Percentiles rank a stretch among this genome's conserved stretches.
These are phyloP conservation scores for Leptarthrus brevirostris DNA, from an alignment of 2,888 invertebrate genomes.

Conservation along the genomic window DNA sequence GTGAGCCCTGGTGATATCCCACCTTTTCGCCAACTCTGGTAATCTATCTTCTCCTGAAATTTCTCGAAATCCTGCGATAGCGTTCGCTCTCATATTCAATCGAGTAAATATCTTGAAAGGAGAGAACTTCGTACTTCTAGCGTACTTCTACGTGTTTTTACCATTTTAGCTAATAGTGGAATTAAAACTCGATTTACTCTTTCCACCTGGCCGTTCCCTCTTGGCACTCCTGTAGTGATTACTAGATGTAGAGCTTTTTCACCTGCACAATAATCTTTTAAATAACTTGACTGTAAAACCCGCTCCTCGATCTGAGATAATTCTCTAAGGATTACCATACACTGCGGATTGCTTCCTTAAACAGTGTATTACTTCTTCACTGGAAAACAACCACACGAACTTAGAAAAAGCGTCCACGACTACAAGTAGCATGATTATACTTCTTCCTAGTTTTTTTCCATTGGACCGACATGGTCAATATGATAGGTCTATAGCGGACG, in stretches of 20 bases:
- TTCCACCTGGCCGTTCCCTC: conserved; percentile 62
- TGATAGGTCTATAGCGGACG: conserved; percentile 31
- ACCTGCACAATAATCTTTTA: conserved; percentile 58
- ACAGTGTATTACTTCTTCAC: not conserved
- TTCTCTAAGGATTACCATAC: conserved; percentile 55
- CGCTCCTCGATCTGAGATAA: conserved; percentile 62
- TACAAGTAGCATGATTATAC: not conserved
- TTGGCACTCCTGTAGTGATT: conserved; percentile 59
- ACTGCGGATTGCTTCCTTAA: conserved; percentile 13
- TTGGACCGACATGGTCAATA: conserved; percentile 38
- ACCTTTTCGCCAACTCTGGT: conserved; percentile 31
- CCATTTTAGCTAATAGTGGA: conserved; percentile 60
- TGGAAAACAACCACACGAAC: not conserved
- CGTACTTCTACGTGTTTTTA: no score
- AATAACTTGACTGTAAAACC: conserved; percentile 62
- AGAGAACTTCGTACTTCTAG: no score
- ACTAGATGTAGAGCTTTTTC: conserved; percentile 59
- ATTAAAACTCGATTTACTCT: conserved; percentile 60
- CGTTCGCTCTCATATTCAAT: conserved; percentile 14
- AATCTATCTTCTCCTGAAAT: conserved; percentile 17
- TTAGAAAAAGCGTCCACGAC: conserved; percentile 1
- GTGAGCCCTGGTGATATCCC: conserved; percentile 26
- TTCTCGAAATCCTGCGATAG: not conserved
- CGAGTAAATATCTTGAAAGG: conserved; percentile 51
- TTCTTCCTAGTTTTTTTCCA: conserved; percentile 20